A percentile compares a stretch with the other conserved stretches of the same genome.
These are phyloP conservation scores for Palloptera scutellata DNA, from an alignment of 2,888 invertebrate genomes.

Conservation along the genomic window DNA sequence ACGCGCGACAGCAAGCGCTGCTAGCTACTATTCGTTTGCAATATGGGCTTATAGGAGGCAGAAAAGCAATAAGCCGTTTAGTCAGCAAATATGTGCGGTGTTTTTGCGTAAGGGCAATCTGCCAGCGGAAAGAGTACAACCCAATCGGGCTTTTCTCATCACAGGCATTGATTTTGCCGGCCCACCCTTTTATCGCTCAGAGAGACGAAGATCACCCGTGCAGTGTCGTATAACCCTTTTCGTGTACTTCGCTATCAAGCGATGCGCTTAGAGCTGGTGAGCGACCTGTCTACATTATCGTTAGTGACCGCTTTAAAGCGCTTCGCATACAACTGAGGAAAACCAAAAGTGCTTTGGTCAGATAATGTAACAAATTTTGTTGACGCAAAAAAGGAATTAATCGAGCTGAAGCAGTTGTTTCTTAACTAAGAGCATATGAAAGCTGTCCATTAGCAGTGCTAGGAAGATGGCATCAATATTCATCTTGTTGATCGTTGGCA, in stretches of 20 bases:
- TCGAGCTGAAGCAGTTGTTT: conserved; percentile 27
- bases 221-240: conserved; percentile 35
- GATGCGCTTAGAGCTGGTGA: conserved; percentile 32
- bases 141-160: conserved; percentile 22
- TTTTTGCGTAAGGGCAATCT: conserved; percentile 29
- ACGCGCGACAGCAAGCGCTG: conserved; percentile 27
- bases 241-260: conserved; percentile 40
- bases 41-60: conserved; percentile 34
- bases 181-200: conserved; percentile 33
- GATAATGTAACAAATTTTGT: conserved; percentile 38
- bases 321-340: conserved; percentile 33
- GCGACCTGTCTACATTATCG: conserved; percentile 36
- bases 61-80: conserved; percentile 17
- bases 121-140: conserved; percentile 18
- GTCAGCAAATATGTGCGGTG: conserved; percentile 25
- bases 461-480: conserved; percentile 31
- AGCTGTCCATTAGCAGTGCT: conserved; percentile 25
- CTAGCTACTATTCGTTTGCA: conserved; percentile 28
- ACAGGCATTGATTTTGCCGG: conserved; percentile 32
- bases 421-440: conserved; percentile 18
- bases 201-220: conserved; percentile 27
- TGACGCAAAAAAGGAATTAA: conserved; percentile 15
- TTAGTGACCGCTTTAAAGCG: conserved; percentile 33
- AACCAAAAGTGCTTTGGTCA: conserved; percentile 33
- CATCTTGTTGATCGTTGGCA: conserved; percentile 36